Conservation (phyloP, 2,113 vertebrate species). For the Chloebia gouldiae region DNA sequence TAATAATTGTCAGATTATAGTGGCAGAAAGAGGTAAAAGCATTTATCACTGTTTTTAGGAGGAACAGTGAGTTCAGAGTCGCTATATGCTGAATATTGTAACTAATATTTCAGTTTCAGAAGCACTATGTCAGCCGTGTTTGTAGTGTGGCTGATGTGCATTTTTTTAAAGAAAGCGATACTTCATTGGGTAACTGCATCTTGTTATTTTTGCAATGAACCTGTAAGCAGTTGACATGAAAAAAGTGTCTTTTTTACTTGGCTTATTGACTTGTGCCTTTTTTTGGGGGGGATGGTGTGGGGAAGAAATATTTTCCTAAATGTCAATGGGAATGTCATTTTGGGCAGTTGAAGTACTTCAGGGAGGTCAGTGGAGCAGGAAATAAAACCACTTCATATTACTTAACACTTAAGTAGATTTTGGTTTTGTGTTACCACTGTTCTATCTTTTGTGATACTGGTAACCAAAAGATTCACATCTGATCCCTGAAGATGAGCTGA, state of each 20-base stretch:
- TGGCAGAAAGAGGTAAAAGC: background rate
- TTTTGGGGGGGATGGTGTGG: accelerated
- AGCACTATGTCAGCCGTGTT: background rate
- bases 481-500: background rate
- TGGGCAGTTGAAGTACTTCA: background rate
- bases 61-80: background rate
- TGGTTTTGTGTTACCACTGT: background rate
- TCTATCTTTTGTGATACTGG: background rate
- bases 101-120: background rate
- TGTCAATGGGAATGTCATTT: background rate
- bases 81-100: background rate
- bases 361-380: background rate
- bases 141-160: background rate
- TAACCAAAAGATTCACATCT: background rate
- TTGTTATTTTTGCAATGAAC: background rate
- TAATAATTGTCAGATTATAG: background rate
- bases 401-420: background rate
- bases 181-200: background rate
- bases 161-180: background rate
- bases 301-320: background rate
- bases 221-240: background rate
- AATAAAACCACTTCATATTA: background rate
- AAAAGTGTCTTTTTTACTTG: background rate
- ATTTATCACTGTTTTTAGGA: background rate
- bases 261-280: background rate